A percentile compares a stretch with the other conserved stretches of the same genome.
Evolutionary conservation across 2,888 invertebrate species (phyloP).

Genomic region (Drosophila cognata): DNA sequence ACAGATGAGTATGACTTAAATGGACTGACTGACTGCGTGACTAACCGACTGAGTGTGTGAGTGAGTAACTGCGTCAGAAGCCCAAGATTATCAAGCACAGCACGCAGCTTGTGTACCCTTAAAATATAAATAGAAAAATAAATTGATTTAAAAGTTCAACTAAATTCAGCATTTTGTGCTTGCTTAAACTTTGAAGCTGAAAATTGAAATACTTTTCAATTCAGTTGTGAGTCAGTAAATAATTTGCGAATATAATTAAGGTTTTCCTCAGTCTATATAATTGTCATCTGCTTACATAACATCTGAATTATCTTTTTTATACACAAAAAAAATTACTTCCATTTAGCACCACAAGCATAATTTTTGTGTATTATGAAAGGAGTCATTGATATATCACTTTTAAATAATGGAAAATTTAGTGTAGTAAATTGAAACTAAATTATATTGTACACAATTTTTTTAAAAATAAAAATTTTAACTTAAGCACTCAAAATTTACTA

Average conservation of each 20-base stretch:
- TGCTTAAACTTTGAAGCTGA: neutral
- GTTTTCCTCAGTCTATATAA: neutral
- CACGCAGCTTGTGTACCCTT: slow-evolving; percentile 10
- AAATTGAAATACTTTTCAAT: neutral
- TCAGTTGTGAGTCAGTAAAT: neutral
- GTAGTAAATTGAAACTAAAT: neutral
- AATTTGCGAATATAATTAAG: neutral
- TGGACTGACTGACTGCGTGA: slow-evolving; percentile 16
- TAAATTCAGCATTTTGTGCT: neutral
- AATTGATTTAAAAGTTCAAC: neutral
- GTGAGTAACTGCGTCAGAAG: neutral
- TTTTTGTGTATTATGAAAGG: too few relatives aligned
- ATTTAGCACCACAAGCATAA: neutral
- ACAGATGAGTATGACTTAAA: slow-evolving; percentile 33
- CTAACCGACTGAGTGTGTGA: neutral
- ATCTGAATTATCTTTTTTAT: neutral
- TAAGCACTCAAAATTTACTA: neutral
- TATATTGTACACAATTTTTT: neutral
- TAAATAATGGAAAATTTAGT: neutral
- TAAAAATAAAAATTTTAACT: neutral
- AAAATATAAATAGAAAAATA: neutral
- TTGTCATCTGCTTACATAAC: neutral
- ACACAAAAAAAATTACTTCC: neutral
- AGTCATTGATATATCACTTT: neutral
- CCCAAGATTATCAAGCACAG: neutral